Conservation (phyloP, 2,888 invertebrate species). For the Drosophila mimica region DNA sequence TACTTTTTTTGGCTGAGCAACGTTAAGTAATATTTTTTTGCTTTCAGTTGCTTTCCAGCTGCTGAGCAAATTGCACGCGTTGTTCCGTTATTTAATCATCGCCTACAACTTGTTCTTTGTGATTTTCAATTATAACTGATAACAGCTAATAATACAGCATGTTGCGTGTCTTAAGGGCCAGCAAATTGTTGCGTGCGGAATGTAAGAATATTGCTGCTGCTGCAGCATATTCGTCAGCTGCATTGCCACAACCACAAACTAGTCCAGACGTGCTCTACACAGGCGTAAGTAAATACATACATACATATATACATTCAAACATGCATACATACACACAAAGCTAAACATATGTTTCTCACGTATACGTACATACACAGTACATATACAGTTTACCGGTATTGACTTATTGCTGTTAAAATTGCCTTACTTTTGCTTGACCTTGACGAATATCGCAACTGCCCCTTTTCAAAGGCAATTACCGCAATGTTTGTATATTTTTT, state of each 20-base stretch:
- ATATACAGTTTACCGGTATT: neutral
- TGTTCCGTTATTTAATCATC: neutral
- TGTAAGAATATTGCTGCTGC: constrained; percentile 58
- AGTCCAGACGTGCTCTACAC: constrained; percentile 91
- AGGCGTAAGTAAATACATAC: constrained; percentile 87
- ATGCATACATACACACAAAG: neutral
- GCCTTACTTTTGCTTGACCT: constrained; percentile 40
- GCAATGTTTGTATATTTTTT: neutral
- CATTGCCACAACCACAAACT: constrained; percentile 88
- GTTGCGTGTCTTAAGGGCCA: constrained; percentile 76
- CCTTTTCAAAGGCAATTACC: neutral
- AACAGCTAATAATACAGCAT: constrained; percentile 49
- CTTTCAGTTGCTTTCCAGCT: constrained; percentile 47
- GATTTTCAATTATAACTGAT: neutral
- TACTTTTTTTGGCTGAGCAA: neutral
- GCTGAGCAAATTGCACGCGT: constrained; percentile 44
- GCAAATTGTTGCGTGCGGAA: constrained; percentile 59
- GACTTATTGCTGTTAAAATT: neutral
- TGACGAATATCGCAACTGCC: constrained; percentile 34
- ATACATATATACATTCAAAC: neutral
- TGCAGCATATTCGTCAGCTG: constrained; percentile 84
- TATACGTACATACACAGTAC: neutral
- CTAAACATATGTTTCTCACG: neutral
- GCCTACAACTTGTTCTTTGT: neutral
- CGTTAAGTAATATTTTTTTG: neutral